Evolutionary conservation across 1,140 invertebrate genomes (phyloP), one percentile per base, ranked within the genome.

Genomic region (Trachymyrmex cornetzi): DNA sequence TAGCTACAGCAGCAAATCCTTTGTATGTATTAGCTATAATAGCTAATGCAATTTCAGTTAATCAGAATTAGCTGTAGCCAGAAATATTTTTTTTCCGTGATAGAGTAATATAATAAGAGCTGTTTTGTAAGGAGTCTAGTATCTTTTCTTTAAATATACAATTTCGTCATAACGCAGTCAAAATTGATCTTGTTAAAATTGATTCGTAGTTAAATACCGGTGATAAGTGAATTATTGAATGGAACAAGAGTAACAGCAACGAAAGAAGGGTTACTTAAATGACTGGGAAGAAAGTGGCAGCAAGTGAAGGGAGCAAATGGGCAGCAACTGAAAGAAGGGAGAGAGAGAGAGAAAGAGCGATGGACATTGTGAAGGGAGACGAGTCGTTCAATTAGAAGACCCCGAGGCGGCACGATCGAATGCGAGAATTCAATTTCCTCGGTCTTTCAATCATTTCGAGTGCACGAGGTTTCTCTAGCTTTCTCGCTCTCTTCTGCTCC

Each of bases 341-440:
- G 63, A 38, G 38, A 38, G 72, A 55, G 44, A 44, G 66, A 55
- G 48, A 34, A 27, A 59, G 77, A 67, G 22, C 22, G 75, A 86
- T 16, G 66, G 61, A 75, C 88, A 79, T 66, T 84, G 72, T 59
- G 85, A 80, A 84, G 84, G 69, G 80, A 88, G 92, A 91, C 84
- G 88, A 92, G 92, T 90, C 90, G 91, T 92, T 92, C 92, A 93
- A 92, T 92, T 92, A 92, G 91, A 93, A 87, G 63, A 88, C 74
- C 75, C 38, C 86, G 77, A 84, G 89, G 67, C 88, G 88, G 90
- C 86, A 87, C 91, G 87, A 90, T 93, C 91, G 90, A 92, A 89
- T 87, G 85, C 86, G 90, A 92, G 91, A 93, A 92, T 93, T 92
- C 90, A 92, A 93, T 93, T 93, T 93, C 91, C 91, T 91, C 84